phyloP scores from a whole-genome alignment of 1,140 invertebrate genomes.

The Anthonomus grandis region DNA sequence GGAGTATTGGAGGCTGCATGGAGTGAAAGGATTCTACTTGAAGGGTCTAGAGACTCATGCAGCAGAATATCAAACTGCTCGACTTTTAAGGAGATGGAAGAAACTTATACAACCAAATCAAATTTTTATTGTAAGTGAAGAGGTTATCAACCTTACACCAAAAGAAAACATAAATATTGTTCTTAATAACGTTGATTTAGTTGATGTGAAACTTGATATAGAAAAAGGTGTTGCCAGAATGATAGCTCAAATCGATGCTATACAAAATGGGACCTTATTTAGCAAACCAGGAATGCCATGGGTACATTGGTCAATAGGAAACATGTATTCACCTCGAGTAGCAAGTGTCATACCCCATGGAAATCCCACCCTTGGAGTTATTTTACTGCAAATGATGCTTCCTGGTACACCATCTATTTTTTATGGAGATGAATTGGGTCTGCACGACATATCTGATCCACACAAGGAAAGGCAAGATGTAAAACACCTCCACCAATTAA shows the following conservation, averaged over 20 bases:
- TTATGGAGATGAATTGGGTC: constrained; percentile 76
- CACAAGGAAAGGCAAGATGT: constrained; percentile 60
- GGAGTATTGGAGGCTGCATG: constrained; percentile 61
- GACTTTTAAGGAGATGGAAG: constrained; percentile 64
- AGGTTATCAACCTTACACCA: constrained; percentile 53
- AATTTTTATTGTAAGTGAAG: constrained; percentile 65
- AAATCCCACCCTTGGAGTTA: constrained; percentile 62
- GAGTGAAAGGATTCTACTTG: constrained; percentile 78
- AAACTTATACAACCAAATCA: constrained; percentile 56
- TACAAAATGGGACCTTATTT: constrained; percentile 58
- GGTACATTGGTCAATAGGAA: constrained; percentile 75
- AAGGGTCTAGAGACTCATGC: constrained; percentile 59
- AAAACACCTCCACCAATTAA: constrained; percentile 61
- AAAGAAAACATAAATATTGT: constrained; percentile 51
- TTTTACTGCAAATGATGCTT: constrained; percentile 67
- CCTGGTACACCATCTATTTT: constrained; percentile 78
- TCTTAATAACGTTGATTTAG: constrained; percentile 63
- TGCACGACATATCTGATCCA: constrained; percentile 51
- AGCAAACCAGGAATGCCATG: constrained; percentile 61
- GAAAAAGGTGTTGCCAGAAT: constrained; percentile 56
- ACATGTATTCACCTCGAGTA: constrained; percentile 57
- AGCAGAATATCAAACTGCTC: constrained; percentile 48
- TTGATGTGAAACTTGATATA: constrained; percentile 65
- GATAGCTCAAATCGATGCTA: constrained; percentile 55
- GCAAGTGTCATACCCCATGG: constrained; percentile 51